These are phyloP conservation scores for Mallotus villosus DNA, from an alignment of 2,797 vertebrate species.

Conservation along the genomic window DNA sequence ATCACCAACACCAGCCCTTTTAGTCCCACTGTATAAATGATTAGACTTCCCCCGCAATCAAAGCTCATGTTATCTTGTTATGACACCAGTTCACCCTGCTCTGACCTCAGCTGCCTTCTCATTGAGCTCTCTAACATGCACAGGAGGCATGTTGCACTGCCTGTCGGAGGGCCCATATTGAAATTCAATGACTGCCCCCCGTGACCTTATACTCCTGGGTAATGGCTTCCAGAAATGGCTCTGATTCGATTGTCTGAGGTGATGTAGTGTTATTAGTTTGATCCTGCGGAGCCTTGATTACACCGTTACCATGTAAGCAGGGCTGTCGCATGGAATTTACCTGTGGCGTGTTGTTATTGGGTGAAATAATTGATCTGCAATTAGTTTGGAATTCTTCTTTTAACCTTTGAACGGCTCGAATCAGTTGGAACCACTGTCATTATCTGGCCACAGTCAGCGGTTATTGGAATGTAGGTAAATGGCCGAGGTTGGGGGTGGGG, in stretches of 20 bases:
- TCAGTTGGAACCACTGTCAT: neutral
- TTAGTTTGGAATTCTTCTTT: neutral
- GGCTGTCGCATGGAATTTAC: constrained; percentile 7
- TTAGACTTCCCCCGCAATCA: constrained; percentile 49
- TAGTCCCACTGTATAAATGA: constrained; percentile 45
- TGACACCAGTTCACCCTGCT: constrained; percentile 49
- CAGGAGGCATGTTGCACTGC: constrained; percentile 39
- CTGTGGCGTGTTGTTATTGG: neutral
- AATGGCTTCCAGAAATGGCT: constrained; percentile 78
- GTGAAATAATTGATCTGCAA: neutral
- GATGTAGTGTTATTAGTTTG: constrained; percentile 44
- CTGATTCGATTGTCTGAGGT: constrained; percentile 45
- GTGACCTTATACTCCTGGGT: constrained; percentile 79
- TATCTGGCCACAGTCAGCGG: neutral
- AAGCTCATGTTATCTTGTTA: constrained; percentile 47
- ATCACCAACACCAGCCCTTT: constrained; percentile 51
- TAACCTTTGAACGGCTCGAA: neutral
- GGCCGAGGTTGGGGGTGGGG: neutral
- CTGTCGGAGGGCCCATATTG: constrained; percentile 72
- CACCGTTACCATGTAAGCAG: constrained; percentile 15
- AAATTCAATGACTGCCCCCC: constrained; percentile 84
- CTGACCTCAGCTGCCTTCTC: constrained; percentile 43
- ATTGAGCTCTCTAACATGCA: constrained; percentile 44
- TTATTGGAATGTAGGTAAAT: constrained; percentile 17
- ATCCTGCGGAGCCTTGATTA: constrained; percentile 37